A percentile compares a stretch with the other conserved stretches of the same genome.
These are phyloP conservation scores for Danionella dracula DNA, from an alignment of 2,797 vertebrate species.

Conservation along the genomic window DNA sequence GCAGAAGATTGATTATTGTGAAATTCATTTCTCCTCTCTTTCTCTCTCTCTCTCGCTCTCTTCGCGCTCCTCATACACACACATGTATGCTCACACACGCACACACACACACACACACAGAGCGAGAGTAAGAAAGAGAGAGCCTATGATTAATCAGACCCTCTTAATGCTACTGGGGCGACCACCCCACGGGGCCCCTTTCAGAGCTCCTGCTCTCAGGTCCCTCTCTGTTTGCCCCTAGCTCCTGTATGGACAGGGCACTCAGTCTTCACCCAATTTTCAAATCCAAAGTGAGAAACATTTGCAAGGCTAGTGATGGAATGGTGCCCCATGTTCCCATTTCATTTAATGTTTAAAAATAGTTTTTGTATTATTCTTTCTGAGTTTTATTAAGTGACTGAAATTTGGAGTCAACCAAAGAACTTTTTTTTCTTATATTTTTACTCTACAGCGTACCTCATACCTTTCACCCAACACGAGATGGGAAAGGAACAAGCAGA, in stretches of 20 bases:
- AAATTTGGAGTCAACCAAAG: too few relatives aligned
- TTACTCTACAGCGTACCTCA: too few relatives aligned
- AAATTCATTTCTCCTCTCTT: constrained; percentile 37
- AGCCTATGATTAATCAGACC: constrained; percentile 48
- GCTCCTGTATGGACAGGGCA: constrained; percentile 25
- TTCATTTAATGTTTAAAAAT: too few relatives aligned
- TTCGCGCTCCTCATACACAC: constrained; percentile 32
- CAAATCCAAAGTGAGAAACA: constrained; percentile 15
- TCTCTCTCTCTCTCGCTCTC: constrained; percentile 8
- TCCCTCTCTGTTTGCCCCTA: too few relatives aligned
- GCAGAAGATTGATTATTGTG: constrained; percentile 39
- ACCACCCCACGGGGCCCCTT: constrained; percentile 31
- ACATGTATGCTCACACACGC: constrained; percentile 4
- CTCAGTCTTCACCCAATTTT: constrained; percentile 43
- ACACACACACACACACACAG: not conserved
- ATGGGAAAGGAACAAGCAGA: too few relatives aligned
- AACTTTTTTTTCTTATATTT: too few relatives aligned
- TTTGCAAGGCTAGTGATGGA: too few relatives aligned
- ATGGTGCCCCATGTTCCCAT: too few relatives aligned
- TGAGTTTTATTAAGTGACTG: too few relatives aligned
- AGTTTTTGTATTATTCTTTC: too few relatives aligned
- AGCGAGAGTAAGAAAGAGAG: constrained; percentile 19
- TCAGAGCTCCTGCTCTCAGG: constrained; percentile 37
- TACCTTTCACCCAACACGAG: too few relatives aligned
- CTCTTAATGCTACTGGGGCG: constrained; percentile 36